Conservation (phyloP, 2,888 invertebrate genomes). For the Xanthia togata region DNA sequence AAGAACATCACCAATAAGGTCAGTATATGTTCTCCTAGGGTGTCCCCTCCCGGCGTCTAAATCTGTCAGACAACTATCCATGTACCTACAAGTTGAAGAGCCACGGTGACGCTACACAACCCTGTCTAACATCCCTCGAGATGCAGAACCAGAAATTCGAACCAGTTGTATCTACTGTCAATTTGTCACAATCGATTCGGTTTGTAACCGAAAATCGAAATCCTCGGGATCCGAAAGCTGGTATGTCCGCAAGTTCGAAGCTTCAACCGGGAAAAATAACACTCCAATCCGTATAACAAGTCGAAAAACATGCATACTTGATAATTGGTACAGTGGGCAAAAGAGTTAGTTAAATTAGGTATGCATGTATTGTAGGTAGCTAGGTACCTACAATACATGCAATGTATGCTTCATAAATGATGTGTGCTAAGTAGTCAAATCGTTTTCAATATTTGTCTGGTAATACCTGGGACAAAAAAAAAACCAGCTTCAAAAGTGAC, state of each 20-base stretch:
- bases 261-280: slow-evolving; percentile 25
- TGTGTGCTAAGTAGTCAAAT: not conserved
- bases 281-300: slow-evolving; percentile 21
- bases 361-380: not conserved
- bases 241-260: not conserved
- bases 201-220: slow-evolving; percentile 2
- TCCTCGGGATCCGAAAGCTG: not conserved
- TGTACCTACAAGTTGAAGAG: no score
- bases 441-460: not conserved
- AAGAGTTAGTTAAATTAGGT: not conserved
- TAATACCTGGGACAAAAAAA: not conserved
- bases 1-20: no score
- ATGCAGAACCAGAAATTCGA: no score
- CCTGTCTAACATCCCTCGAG: no score
- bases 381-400: no score
- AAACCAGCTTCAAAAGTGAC: not conserved
- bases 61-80: no score
- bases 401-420: no score
- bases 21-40: no score
- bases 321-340: slow-evolving; percentile 17
- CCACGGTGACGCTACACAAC: no score
- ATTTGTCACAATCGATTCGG: not conserved
- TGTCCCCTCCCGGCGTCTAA: no score
- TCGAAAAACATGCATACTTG: slow-evolving; percentile 37
- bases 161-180: not conserved